phyloP scores from a whole-genome alignment of 2,797 vertebrate genomes.

The Chaetophractus vellerosus region DNA sequence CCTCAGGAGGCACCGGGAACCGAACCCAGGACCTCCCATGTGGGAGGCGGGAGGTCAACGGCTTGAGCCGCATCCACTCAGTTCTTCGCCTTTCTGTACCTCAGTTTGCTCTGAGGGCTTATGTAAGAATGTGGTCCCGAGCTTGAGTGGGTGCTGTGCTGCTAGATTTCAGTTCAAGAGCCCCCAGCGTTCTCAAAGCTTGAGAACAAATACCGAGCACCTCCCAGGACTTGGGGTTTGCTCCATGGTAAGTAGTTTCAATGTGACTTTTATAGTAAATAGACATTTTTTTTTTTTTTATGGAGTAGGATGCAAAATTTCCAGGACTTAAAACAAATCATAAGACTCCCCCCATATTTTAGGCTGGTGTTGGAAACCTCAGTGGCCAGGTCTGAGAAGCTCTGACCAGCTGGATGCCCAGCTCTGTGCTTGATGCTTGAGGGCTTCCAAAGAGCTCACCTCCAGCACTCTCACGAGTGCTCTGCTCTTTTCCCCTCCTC shows the following conservation, averaged over 20 bases:
- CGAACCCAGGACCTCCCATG: no score
- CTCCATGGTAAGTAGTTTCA: background rate
- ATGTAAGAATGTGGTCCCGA: background rate
- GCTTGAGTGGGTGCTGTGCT: no score
- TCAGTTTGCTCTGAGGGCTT: background rate
- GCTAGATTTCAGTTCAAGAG: no score
- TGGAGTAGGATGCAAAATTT: background rate
- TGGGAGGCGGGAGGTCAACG: no score
- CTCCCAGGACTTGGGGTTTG: background rate
- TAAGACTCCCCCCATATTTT: background rate
- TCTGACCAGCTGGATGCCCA: background rate
- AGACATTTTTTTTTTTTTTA: background rate
- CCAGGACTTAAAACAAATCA: background rate
- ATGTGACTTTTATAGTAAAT: background rate
- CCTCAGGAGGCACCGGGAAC: background rate
- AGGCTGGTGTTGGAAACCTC: background rate
- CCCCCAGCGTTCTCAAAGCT: background rate
- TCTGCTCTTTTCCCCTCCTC: background rate
- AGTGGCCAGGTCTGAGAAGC: background rate
- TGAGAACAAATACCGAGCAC: background rate
- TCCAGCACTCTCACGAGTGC: background rate
- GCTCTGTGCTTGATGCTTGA: background rate
- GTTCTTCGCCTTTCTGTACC: background rate
- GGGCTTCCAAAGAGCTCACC: background rate
- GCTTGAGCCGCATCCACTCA: no score